Conservation (phyloP, 92 coral and sea anemone species). For the Palythoa heliodiscus region DNA sequence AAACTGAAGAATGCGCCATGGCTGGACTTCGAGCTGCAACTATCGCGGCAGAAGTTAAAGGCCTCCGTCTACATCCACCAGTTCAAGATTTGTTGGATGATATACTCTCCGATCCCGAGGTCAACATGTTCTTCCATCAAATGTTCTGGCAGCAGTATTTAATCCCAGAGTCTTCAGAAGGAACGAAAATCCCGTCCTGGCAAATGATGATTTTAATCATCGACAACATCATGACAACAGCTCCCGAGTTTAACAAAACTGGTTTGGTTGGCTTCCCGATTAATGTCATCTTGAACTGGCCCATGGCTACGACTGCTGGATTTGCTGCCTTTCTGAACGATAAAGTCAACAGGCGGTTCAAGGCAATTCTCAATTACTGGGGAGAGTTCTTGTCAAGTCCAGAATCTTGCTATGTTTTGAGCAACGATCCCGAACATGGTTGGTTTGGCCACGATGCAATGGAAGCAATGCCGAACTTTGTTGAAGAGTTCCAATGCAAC, state of each 20-base stretch:
- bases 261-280: slow-evolving; percentile 60
- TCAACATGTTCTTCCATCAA: slow-evolving; percentile 75
- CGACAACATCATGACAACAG: slow-evolving; percentile 58
- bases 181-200: slow-evolving; percentile 54
- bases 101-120: slow-evolving; percentile 60
- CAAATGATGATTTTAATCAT: slow-evolving; percentile 60
- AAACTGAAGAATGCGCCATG: slow-evolving; percentile 51
- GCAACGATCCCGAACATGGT: slow-evolving; percentile 40
- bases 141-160: slow-evolving; percentile 70
- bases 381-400: slow-evolving; percentile 48
- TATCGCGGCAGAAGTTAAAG: slow-evolving; percentile 23
- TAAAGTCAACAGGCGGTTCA: slow-evolving; percentile 64
- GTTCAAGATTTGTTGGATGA: slow-evolving; percentile 51
- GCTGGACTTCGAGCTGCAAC: slow-evolving; percentile 15
- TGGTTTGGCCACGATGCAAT: slow-evolving; percentile 68
- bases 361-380: slow-evolving; percentile 67
- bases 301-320: slow-evolving; percentile 72
- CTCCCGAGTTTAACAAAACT: slow-evolving; percentile 36
- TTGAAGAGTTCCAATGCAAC: slow-evolving; percentile 54
- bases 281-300: slow-evolving; percentile 65
- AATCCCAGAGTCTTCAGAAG: slow-evolving; percentile 44
- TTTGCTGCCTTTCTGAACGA: slow-evolving; percentile 71
- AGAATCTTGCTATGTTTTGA: slow-evolving; percentile 53
- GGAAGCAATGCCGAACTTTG: slow-evolving; percentile 69
- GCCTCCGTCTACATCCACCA: slow-evolving; percentile 53